phyloP scores from a whole-genome alignment of 1,140 invertebrate genomes.

The Mactra quadrangularis region DNA sequence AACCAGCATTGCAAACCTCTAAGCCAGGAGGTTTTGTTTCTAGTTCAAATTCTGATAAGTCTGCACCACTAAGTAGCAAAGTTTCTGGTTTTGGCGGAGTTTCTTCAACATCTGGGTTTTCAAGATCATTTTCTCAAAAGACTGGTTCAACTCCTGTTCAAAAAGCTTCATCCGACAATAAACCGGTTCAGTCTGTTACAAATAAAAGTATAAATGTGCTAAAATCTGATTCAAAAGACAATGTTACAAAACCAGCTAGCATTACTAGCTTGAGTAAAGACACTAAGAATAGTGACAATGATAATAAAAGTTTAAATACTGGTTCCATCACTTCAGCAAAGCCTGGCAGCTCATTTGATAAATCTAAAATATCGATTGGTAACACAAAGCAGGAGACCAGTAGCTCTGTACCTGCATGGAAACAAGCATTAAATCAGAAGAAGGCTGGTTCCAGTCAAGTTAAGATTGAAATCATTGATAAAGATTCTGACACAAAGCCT shows the following conservation, averaged over 20 bases:
- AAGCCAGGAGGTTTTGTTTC: not conserved
- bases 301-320: slow-evolving; percentile 24
- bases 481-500: slow-evolving; percentile 44
- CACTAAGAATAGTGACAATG: slow-evolving; percentile 40
- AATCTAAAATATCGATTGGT: slow-evolving; percentile 19
- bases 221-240: slow-evolving; percentile 33
- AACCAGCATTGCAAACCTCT: not conserved
- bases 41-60: slow-evolving; percentile 5
- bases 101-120: slow-evolving; percentile 5
- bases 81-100: slow-evolving; percentile 8
- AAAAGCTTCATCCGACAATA: slow-evolving; percentile 10
- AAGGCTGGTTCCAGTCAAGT: slow-evolving; percentile 51
- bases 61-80: slow-evolving; percentile 15
- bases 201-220: slow-evolving; percentile 46
- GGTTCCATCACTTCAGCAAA: slow-evolving; percentile 10
- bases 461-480: slow-evolving; percentile 79
- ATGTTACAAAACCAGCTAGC: not conserved
- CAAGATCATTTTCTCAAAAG: slow-evolving; percentile 24
- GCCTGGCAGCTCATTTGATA: slow-evolving; percentile 7
- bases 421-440: slow-evolving; percentile 65
- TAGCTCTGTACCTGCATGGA: slow-evolving; percentile 68
- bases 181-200: slow-evolving; percentile 19
- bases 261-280: slow-evolving; percentile 26
- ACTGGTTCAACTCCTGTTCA: not conserved
- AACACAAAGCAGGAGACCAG: slow-evolving; percentile 29